phyloP scores from a whole-genome alignment of 1,140 invertebrate species.

The Monochamus saltuarius region DNA sequence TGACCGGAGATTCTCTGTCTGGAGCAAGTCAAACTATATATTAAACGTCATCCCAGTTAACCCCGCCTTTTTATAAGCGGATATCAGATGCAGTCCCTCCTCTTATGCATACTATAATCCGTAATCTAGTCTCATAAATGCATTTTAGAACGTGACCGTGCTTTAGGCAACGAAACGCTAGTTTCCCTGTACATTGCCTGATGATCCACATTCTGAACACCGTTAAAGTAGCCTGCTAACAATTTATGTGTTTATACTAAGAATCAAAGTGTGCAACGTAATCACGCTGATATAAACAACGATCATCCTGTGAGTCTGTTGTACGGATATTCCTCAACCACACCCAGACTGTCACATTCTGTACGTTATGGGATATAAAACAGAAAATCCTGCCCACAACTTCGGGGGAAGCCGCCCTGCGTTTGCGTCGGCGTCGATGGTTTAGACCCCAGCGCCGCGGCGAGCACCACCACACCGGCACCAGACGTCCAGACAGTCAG shows the following conservation, averaged over 20 bases:
- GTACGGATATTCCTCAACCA: slow-evolving; percentile 35
- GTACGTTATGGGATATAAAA: slow-evolving; percentile 45
- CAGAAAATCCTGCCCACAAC: slow-evolving; percentile 50
- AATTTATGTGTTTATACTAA: slow-evolving; percentile 39
- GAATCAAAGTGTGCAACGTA: slow-evolving; percentile 32
- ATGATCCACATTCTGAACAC: slow-evolving; percentile 23
- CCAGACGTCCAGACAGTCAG: slow-evolving; percentile 18
- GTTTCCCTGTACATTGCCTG: slow-evolving; percentile 15
- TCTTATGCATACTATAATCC: slow-evolving; percentile 43
- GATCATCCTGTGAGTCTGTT: slow-evolving; percentile 26
- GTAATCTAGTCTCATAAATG: slow-evolving; percentile 40
- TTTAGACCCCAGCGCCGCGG: slow-evolving; percentile 36
- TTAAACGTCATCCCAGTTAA: slow-evolving; percentile 29
- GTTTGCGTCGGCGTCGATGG: slow-evolving; percentile 47
- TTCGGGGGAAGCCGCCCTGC: slow-evolving; percentile 43
- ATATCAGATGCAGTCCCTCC: slow-evolving; percentile 42
- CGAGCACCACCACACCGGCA: slow-evolving; percentile 17
- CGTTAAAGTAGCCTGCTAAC: slow-evolving; percentile 14
- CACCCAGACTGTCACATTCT: slow-evolving; percentile 47
- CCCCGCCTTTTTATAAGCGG: slow-evolving; percentile 44
- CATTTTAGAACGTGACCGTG: slow-evolving; percentile 37
- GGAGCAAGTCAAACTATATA: slow-evolving; percentile 19
- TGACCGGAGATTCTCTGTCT: slow-evolving; percentile 15
- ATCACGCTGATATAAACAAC: slow-evolving; percentile 36
- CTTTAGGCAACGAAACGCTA: slow-evolving; percentile 9